Percentiles rank a stretch among this genome's conserved stretches.
phyloP scores from a whole-genome alignment of 2,113 vertebrate species.

The Semnornis frantzii region DNA sequence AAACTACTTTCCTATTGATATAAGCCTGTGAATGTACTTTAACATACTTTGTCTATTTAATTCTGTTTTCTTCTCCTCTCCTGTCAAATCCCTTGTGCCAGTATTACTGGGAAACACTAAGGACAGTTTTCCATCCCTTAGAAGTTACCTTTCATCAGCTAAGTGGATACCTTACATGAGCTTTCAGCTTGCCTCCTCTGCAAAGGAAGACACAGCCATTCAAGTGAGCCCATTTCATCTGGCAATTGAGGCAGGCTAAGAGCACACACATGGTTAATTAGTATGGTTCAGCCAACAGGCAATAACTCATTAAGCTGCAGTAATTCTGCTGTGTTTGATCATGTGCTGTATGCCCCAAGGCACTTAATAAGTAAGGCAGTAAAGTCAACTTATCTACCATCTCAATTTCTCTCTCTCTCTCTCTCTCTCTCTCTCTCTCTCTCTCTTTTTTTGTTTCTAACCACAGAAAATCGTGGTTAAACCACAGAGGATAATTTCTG shows the following conservation, averaged over 20 bases:
- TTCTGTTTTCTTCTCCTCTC: background rate
- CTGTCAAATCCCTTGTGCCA: background rate
- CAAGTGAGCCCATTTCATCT: background rate
- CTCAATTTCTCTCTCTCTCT: slow-evolving; percentile 41
- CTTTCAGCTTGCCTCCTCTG: background rate
- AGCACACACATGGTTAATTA: slow-evolving; percentile 58
- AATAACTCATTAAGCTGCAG: slow-evolving; percentile 68
- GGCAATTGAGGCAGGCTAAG: slow-evolving; percentile 3
- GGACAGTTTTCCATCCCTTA: background rate
- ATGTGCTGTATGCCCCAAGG: slow-evolving; percentile 58
- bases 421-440: background rate
- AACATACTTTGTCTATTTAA: background rate
- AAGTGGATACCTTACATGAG: background rate
- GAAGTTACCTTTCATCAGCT: background rate
- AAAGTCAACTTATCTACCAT: slow-evolving; percentile 57
- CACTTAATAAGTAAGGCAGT: slow-evolving; percentile 52
- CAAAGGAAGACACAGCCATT: background rate
- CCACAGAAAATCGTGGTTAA: slow-evolving; percentile 42
- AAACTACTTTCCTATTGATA: background rate
- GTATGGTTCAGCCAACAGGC: slow-evolving; percentile 60
- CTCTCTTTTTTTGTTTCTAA: slow-evolving; percentile 16
- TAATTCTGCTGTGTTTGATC: slow-evolving; percentile 50
- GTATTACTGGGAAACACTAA: fast-evolving
- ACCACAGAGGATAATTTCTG: slow-evolving; percentile 63
- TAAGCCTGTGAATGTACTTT: background rate